Conservation (phyloP, 2,113 vertebrate species). For the Eulacestoma nigropectus region DNA sequence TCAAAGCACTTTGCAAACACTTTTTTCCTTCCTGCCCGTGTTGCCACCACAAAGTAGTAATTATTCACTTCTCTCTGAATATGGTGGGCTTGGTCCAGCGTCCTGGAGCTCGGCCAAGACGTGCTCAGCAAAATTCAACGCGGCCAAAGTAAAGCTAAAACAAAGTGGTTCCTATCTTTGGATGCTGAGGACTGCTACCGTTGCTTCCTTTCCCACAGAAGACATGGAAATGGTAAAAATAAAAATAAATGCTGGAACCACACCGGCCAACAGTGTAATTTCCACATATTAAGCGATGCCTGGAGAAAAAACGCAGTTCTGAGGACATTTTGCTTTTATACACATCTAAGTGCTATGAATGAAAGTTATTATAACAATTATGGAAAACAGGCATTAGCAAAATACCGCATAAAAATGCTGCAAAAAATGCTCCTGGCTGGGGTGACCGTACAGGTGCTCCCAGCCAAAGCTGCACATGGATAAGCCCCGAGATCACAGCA, state of each 20-base stretch:
- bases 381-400: neutral
- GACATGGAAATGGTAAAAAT: constrained; percentile 6
- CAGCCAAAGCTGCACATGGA: neutral
- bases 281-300: neutral
- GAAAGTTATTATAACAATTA: neutral
- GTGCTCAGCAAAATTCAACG: neutral
- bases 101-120: neutral
- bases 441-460: neutral
- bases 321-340: neutral
- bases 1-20: constrained; percentile 10
- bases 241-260: neutral
- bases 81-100: constrained; percentile 6
- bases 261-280: neutral
- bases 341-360: neutral
- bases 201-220: constrained; percentile 2
- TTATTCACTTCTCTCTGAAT: constrained; percentile 13
- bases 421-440: neutral
- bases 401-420: neutral
- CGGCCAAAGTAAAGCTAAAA: neutral
- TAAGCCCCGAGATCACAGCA: neutral
- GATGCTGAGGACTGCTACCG: neutral
- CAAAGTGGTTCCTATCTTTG: constrained; percentile 17
- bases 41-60: neutral
- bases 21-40: neutral
- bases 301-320: neutral